Evolutionary conservation across 2,113 vertebrate species (phyloP).

Genomic region (Chinchilla lanigera): DNA sequence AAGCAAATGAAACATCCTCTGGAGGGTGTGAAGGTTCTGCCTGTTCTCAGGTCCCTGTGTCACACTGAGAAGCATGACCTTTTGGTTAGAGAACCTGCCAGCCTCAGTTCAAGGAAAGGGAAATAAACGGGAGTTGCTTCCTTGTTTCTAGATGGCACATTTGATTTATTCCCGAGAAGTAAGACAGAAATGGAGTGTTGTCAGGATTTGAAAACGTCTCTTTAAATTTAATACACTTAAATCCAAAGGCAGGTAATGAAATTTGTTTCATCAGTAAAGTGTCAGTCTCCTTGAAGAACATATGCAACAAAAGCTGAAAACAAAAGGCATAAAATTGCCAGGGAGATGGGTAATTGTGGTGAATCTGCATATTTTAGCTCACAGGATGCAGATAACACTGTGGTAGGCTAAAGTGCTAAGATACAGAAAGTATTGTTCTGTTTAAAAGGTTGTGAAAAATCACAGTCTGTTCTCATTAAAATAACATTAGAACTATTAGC

Average conservation of each 20-base stretch:
- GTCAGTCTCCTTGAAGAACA: slow-evolving; percentile 69
- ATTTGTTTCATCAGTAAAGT: slow-evolving; percentile 69
- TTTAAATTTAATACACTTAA: slow-evolving; percentile 66
- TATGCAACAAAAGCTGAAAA: slow-evolving; percentile 66
- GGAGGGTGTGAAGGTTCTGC: not conserved
- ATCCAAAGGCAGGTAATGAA: slow-evolving; percentile 58
- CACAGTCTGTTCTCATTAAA: slow-evolving; percentile 65
- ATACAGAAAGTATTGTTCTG: slow-evolving; percentile 54
- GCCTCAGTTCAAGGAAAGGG: not conserved
- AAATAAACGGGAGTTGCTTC: not conserved
- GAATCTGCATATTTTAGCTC: slow-evolving; percentile 70
- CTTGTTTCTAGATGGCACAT: not conserved
- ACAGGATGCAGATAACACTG: slow-evolving; percentile 66
- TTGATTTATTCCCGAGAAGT: slow-evolving; percentile 30
- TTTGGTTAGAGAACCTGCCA: not conserved
- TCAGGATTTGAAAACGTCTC: slow-evolving; percentile 67
- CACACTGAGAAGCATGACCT: not conserved
- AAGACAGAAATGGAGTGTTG: slow-evolving; percentile 42
- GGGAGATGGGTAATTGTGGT: slow-evolving; percentile 78
- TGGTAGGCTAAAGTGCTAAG: slow-evolving; percentile 59
- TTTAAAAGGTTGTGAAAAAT: slow-evolving; percentile 52
- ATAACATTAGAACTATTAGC: slow-evolving; percentile 43
- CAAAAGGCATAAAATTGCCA: slow-evolving; percentile 73
- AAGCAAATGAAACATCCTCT: rapidly evolving
- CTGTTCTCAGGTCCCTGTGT: not conserved